Percentiles rank a stretch among this genome's conserved stretches.
phyloP scores from a whole-genome alignment of 2,797 vertebrate species.

The Poeciliopsis turneri region DNA sequence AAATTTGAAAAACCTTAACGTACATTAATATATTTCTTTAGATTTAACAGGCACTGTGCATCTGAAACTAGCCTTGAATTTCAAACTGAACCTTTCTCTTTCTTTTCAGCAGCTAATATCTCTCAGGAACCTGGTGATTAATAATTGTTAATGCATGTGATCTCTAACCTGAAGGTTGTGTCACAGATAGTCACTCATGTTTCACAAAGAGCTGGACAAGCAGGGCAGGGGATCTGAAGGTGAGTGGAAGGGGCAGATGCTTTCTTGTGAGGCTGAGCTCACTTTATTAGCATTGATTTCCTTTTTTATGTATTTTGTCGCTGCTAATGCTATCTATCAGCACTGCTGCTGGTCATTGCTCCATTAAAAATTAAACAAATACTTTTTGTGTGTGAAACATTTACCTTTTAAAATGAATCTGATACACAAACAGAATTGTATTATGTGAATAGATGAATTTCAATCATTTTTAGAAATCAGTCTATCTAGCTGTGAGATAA shows the following conservation, averaged over 20 bases:
- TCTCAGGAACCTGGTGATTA: slow-evolving; percentile 25
- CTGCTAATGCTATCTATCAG: slow-evolving; percentile 77
- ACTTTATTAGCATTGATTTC: slow-evolving; percentile 84
- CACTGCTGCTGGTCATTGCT: slow-evolving; percentile 42
- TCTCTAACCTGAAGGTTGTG: slow-evolving; percentile 64
- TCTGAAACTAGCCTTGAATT: not conserved
- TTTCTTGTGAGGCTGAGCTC: slow-evolving; percentile 69
- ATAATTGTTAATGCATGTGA: slow-evolving; percentile 57
- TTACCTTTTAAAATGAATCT: slow-evolving; percentile 53
- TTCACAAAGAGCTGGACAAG: slow-evolving; percentile 33
- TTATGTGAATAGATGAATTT: not conserved
- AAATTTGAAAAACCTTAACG: not conserved
- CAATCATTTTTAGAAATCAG: not conserved
- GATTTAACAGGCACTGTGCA: not conserved
- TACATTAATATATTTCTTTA: not conserved
- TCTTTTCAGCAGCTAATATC: slow-evolving; percentile 17
- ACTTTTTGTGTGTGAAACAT: slow-evolving; percentile 31
- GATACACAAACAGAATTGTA: slow-evolving; percentile 47
- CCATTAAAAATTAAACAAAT: slow-evolving; percentile 69
- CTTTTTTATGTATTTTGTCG: slow-evolving; percentile 80
- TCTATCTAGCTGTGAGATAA: not conserved
- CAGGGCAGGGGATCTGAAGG: slow-evolving; percentile 51
- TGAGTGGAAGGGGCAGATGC: slow-evolving; percentile 47
- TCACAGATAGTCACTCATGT: slow-evolving; percentile 48
- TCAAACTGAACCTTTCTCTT: not conserved